Evolutionary conservation across 2,113 vertebrate species (phyloP), one percentile per base, ranked within the genome.

Genomic region (Circaetus gallicus): DNA sequence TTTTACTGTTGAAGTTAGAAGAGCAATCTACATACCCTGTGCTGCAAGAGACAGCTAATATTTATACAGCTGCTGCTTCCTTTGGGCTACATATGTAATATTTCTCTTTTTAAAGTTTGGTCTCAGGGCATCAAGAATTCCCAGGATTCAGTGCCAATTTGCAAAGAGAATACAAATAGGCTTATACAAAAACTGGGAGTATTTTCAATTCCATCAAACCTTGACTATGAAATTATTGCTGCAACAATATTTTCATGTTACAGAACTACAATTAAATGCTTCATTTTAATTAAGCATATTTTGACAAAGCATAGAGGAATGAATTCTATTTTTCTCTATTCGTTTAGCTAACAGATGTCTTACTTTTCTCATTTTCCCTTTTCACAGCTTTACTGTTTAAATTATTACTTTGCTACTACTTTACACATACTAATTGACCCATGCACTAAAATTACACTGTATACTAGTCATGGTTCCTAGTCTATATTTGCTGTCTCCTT

Each of bases 381-480:
- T 94, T 85, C 93, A 91, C 61, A 89, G 72, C 65, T 89, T 95
- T 74, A 74, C 72, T 89, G 28, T 89, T 96, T 82, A 93, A 97
- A 96, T 96, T 92, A 95, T 72, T 95, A 94, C 82, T 94, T 95
- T 89, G 86, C 93, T 87, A 42, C 70, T 92, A 91, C 91, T 92
- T 96, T 89, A 84, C 74, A 96, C 74, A 85, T 92, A 85, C 52
- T 91, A 95, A 94, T 95, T 97, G 97, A 97, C 96, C 95, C 59
- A n/a, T 78, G 95, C 58, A 93, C 89, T 53, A 95, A 95, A 97
- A 97, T 94, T 89, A 95, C 80, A 82, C 76, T 72, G 47, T 47
- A 56, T 40, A 63, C 65, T 65, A 56, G 61, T 87, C 90, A 87
- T 36, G 77, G 78, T 76, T 95, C 91, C 82, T 69, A 94, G 63